Conservation (phyloP, 1,140 invertebrate genomes). For the Bombus fervidus region DNA sequence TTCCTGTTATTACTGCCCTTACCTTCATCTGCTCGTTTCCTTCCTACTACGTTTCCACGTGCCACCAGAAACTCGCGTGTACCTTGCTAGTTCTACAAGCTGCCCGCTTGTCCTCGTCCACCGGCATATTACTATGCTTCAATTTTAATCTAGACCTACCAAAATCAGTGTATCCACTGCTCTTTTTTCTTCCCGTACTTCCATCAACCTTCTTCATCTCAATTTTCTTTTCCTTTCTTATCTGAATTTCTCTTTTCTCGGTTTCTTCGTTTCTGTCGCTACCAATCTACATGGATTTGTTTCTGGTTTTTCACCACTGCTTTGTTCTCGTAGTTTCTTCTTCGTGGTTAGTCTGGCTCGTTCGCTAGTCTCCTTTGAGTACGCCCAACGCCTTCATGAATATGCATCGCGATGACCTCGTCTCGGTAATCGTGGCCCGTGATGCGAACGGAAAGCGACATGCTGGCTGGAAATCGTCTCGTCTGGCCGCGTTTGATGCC, state of each 20-base stretch:
- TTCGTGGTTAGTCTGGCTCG: neutral
- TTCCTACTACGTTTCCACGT: conserved; percentile 33
- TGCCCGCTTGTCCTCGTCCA: neutral
- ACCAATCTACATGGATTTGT: neutral
- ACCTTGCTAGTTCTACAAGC: conserved; percentile 24
- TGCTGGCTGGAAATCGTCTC: neutral
- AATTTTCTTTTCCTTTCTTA: neutral
- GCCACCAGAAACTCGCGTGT: neutral
- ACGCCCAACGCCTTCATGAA: conserved; percentile 14
- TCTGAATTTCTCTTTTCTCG: neutral
- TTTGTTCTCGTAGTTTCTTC: neutral
- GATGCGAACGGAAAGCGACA: conserved; percentile 10
- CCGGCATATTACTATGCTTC: neutral
- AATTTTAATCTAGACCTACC: conserved; percentile 57
- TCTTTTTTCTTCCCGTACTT: neutral
- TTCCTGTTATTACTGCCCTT: conserved; percentile 63
- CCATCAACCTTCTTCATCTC: conserved; percentile 29
- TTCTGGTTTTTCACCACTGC: neutral
- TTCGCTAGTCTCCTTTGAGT: conserved; percentile 16
- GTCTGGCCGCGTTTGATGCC: neutral
- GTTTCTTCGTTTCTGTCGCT: neutral
- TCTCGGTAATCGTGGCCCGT: neutral
- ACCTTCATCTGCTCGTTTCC: conserved; percentile 46
- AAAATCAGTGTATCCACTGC: conserved; percentile 36
- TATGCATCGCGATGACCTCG: conserved; percentile 31